phyloP scores from a whole-genome alignment of 1,140 invertebrate species.

The Microplitis demolitor region DNA sequence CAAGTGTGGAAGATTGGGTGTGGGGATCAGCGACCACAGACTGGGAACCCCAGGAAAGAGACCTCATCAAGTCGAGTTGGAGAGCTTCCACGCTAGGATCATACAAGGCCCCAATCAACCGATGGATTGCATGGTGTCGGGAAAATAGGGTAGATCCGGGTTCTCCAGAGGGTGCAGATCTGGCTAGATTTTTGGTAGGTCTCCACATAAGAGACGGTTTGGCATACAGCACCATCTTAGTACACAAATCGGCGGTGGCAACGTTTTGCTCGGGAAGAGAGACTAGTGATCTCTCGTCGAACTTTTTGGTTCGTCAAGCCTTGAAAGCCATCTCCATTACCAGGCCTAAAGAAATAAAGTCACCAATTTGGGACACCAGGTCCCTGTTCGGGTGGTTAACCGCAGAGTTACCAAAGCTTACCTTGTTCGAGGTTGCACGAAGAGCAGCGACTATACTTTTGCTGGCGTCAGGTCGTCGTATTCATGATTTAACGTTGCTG shows the following conservation, averaged over 20 bases:
- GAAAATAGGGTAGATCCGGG: slow-evolving; percentile 6
- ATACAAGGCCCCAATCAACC: slow-evolving; percentile 10
- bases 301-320: slow-evolving; percentile 23
- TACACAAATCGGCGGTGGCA: no score
- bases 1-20: no score
- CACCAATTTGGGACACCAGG: slow-evolving; percentile 24
- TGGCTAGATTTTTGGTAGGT: no score
- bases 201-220: no score
- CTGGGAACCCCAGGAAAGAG: slow-evolving; percentile 14
- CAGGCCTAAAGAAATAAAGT: slow-evolving; percentile 3
- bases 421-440: slow-evolving; percentile 33
- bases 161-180: no score
- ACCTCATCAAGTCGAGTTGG: slow-evolving; percentile 13
- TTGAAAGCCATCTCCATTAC: slow-evolving; percentile 19
- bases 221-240: no score
- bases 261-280: slow-evolving; percentile 32
- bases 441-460: slow-evolving; percentile 34
- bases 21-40: neutral
- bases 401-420: neutral
- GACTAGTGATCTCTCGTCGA: neutral
- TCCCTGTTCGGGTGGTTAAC: slow-evolving; percentile 22
- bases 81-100: slow-evolving; percentile 3
- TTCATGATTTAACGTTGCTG: slow-evolving; percentile 34
- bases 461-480: slow-evolving; percentile 31
- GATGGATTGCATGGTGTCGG: slow-evolving; percentile 45